Evolutionary conservation across 2,113 vertebrate genomes (phyloP).

Genomic region (Brachyistius frenatus): DNA sequence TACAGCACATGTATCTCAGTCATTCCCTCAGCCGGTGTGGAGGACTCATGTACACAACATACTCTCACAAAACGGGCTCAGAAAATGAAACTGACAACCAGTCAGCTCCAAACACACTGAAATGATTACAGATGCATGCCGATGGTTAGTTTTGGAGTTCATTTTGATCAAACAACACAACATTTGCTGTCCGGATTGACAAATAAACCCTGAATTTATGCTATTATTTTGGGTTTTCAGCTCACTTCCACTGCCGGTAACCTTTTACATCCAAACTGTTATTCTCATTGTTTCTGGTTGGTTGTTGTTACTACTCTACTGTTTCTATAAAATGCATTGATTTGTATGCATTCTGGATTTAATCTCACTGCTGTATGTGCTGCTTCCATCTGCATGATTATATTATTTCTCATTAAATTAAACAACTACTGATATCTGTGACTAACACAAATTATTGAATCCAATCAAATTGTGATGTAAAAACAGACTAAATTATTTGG

Average conservation of each 20-base stretch:
- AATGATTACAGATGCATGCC: not conserved
- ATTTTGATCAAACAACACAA: not conserved
- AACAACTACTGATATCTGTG: not conserved
- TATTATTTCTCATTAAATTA: slow-evolving; percentile 14
- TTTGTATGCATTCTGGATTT: not conserved
- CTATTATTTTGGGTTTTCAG: not conserved
- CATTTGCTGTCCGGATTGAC: not conserved
- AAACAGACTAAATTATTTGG: not conserved
- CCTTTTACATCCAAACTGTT: not conserved
- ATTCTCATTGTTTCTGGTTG: not conserved
- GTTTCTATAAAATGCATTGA: not conserved
- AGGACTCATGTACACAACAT: not conserved
- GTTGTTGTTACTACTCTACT: not conserved
- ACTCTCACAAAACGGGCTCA: not conserved
- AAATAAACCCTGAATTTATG: not conserved
- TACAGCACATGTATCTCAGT: slow-evolving; percentile 16
- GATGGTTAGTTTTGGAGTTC: not conserved
- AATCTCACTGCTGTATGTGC: not conserved
- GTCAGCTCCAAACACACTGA: not conserved
- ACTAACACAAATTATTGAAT: not conserved
- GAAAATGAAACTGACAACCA: not conserved
- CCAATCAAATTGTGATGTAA: not conserved
- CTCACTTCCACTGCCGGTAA: not conserved
- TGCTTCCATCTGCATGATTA: not conserved
- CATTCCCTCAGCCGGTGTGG: not conserved